phyloP scores from a whole-genome alignment of 1,140 invertebrate genomes.

The Atta texana region DNA sequence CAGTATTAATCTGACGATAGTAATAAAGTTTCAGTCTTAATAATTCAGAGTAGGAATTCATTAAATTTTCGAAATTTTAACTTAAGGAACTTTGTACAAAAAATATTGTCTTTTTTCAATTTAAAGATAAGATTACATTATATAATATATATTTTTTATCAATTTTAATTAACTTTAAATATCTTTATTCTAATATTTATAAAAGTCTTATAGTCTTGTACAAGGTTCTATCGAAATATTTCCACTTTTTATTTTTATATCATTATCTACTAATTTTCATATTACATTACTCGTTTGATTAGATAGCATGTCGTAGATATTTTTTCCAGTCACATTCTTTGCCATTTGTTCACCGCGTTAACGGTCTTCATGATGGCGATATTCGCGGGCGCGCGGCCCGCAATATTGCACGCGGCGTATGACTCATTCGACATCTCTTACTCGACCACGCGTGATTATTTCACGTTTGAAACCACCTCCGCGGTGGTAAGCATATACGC shows the following conservation, averaged over 20 bases:
- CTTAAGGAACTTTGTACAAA: background rate
- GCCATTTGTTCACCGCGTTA: conserved; percentile 38
- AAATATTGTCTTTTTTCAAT: background rate
- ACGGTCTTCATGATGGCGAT: conserved; percentile 50
- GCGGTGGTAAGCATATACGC: conserved; percentile 64
- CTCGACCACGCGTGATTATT: conserved; percentile 72
- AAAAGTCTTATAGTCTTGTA: background rate
- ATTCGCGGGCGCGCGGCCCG: conserved; percentile 45
- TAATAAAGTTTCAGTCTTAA: background rate
- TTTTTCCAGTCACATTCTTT: conserved; percentile 36
- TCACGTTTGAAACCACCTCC: conserved; percentile 76
- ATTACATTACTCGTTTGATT: conserved; percentile 14
- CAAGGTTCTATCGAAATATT: background rate
- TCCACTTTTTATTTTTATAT: conserved; percentile 5
- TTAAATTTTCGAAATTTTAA: background rate
- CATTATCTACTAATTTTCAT: conserved; percentile 21
- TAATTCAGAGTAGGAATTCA: background rate
- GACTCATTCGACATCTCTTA: conserved; percentile 74
- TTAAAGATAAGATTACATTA: background rate
- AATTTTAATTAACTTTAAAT: background rate
- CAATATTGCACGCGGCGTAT: conserved; percentile 64
- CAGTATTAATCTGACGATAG: background rate
- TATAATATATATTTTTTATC: background rate
- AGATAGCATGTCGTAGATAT: conserved; percentile 3
- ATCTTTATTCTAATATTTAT: background rate